Percentiles rank a stretch among this genome's conserved stretches.
Conservation (phyloP, 2,797 vertebrate species). For the Rachycentron canadum region DNA sequence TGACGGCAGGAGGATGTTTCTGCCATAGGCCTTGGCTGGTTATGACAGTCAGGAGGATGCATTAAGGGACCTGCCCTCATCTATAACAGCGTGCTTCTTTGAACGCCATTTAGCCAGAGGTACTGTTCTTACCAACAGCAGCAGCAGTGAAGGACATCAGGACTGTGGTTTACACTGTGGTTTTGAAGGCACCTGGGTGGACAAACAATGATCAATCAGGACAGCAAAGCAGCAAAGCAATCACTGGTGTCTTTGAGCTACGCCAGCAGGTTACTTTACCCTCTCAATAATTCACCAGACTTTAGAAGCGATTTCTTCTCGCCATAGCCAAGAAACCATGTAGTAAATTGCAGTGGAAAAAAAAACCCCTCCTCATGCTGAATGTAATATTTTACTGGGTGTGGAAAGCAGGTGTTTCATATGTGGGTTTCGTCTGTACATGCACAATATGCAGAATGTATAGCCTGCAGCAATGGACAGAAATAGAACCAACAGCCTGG, state of each 20-base stretch:
- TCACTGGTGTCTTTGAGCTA: conserved; percentile 25
- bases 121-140: conserved; percentile 32
- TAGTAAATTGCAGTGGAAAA: conserved; percentile 20
- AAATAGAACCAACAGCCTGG: conserved; percentile 85
- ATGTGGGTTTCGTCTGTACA: conserved; percentile 76
- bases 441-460: conserved; percentile 80
- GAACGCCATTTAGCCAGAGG: conserved; percentile 63
- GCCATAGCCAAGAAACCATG: conserved; percentile 4
- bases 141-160: conserved; percentile 61
- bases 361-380: background rate
- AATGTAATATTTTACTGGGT: conserved; percentile 57
- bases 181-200: conserved; percentile 31
- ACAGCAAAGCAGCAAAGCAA: conserved; percentile 14
- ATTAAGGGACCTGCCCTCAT: conserved; percentile 66
- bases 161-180: conserved; percentile 35
- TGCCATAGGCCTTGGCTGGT: conserved; percentile 69
- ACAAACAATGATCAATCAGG: conserved; percentile 49
- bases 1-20: conserved; percentile 60
- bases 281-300: conserved; percentile 42
- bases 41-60: conserved; percentile 64
- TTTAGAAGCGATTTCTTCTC: conserved; percentile 19
- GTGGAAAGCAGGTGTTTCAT: conserved; percentile 78
- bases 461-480: conserved; percentile 75
- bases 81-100: conserved; percentile 52
- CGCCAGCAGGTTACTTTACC: conserved; percentile 9